Evolutionary conservation across 2,888 invertebrate species (phyloP), one percentile per base, ranked within the genome.

Genomic region (Ommatoiulus sabulosus): DNA sequence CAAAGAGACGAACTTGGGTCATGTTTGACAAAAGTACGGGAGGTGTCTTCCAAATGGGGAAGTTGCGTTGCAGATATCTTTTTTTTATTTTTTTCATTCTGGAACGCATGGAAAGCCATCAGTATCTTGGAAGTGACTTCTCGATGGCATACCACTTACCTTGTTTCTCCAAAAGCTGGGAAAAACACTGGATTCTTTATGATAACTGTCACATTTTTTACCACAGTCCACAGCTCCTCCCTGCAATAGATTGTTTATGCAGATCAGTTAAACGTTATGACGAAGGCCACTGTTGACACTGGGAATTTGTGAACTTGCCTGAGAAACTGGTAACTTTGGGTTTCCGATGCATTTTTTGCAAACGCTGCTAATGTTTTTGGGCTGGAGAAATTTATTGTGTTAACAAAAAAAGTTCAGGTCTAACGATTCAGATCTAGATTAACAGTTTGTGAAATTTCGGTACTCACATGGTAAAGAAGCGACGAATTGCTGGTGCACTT

Each of bases 121-220:
- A 35, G 35, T 35, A 35, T 35, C 35, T 35, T 35, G 35, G 35
- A 35, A 35, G 35, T 35, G 35, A 2, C 35, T 57, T 57, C 57
- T 57, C 7, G 57, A 57, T 0, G 35, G 35, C 4, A 57, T 57
- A 57, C 17, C 57, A 17, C 63, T 63, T n/a, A 63, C 63, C 63
- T 63, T 6, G 63, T 63, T 63, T 63, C 63, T n/a, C 7, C 63
- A 63, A 63, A 63, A 17, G 63, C 63, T 63, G 63, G 63, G n/a
- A 63, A 63, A 63, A 63, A 63, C 7, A 63, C 63, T 63, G 63
- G 63, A n/a, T 63, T 63, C 63, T 63, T 63, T 63, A 63, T 63
- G 63, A 63, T 63, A 63, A 63, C 63, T 63, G 63, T 63, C 15
- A 63, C 63, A 20, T 63, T 63, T 20, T 63, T n/a, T 3, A n/a